Percentiles rank a stretch among this genome's conserved stretches.
phyloP scores from a whole-genome alignment of 2,113 vertebrate genomes.

The Cardinalis cardinalis region DNA sequence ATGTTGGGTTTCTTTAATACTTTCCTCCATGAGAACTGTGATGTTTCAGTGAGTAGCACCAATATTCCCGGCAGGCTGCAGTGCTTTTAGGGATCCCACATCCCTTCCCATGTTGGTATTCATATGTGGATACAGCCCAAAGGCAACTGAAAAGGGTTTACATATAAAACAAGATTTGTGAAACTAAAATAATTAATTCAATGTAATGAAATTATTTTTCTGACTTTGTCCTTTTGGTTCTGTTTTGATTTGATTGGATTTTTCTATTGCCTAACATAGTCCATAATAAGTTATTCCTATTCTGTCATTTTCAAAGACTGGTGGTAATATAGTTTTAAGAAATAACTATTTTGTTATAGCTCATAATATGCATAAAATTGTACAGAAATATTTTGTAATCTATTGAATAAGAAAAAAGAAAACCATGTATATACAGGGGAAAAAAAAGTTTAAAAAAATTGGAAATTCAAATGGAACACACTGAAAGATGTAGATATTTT shows the following conservation, averaged over 20 bases:
- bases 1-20: neutral
- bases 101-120: neutral
- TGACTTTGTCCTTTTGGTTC: constrained; percentile 53
- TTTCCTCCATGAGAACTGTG: neutral
- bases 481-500: constrained; percentile 89
- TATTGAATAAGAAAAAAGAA: constrained; percentile 71
- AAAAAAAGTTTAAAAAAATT: constrained; percentile 50
- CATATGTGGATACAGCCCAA: constrained; percentile 34
- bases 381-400: constrained; percentile 83
- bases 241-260: constrained; percentile 46
- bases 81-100: constrained; percentile 33
- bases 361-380: constrained; percentile 80
- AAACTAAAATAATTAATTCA: neutral
- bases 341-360: constrained; percentile 81
- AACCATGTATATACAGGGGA: constrained; percentile 71
- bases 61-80: constrained; percentile 51
- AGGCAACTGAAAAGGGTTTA: constrained; percentile 63
- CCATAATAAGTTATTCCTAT: constrained; percentile 69
- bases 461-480: constrained; percentile 67
- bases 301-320: constrained; percentile 68
- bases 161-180: constrained; percentile 22
- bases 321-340: constrained; percentile 77
- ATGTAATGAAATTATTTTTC: constrained; percentile 50
- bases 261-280: constrained; percentile 65
- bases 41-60: neutral